A percentile compares a stretch with the other conserved stretches of the same genome.
These are phyloP conservation scores for Panagrolaimus sp. DNA, from an alignment of 1,140 invertebrate genomes.

Conservation along the genomic window DNA sequence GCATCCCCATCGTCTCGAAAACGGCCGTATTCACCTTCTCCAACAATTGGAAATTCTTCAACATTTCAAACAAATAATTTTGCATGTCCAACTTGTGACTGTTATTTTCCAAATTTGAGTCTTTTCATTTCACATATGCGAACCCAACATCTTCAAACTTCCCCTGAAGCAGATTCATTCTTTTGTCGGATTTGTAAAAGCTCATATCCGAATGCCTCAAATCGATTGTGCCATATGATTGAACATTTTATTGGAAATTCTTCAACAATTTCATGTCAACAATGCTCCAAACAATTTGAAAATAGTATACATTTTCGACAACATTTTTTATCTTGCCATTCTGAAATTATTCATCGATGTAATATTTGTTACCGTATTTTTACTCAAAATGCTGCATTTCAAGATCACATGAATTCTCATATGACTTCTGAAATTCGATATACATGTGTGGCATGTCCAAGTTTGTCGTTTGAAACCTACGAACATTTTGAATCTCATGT, in stretches of 20 bases:
- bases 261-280: slow-evolving; percentile 29
- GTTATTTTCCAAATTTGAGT: background rate
- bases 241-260: slow-evolving; percentile 29
- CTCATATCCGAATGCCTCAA: background rate
- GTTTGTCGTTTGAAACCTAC: slow-evolving; percentile 17
- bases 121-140: slow-evolving; percentile 4
- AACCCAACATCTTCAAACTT: slow-evolving; percentile 2
- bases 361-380: slow-evolving; percentile 21
- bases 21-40: background rate
- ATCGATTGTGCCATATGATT: slow-evolving; percentile 21
- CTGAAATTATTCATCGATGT: slow-evolving; percentile 29
- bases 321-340: slow-evolving; percentile 32
- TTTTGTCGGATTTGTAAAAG: slow-evolving; percentile 4
- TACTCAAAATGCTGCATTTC: background rate
- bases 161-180: background rate
- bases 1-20: background rate
- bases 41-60: background rate
- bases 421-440: slow-evolving; percentile 10
- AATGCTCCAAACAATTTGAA: slow-evolving; percentile 34
- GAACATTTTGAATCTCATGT: slow-evolving; percentile 24
- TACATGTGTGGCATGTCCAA: slow-evolving; percentile 22
- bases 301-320: slow-evolving; percentile 23
- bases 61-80: background rate
- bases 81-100: background rate
- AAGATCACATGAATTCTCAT: slow-evolving; percentile 23